phyloP scores from a whole-genome alignment of 1,140 invertebrate species.

The Drosophila persimilis region DNA sequence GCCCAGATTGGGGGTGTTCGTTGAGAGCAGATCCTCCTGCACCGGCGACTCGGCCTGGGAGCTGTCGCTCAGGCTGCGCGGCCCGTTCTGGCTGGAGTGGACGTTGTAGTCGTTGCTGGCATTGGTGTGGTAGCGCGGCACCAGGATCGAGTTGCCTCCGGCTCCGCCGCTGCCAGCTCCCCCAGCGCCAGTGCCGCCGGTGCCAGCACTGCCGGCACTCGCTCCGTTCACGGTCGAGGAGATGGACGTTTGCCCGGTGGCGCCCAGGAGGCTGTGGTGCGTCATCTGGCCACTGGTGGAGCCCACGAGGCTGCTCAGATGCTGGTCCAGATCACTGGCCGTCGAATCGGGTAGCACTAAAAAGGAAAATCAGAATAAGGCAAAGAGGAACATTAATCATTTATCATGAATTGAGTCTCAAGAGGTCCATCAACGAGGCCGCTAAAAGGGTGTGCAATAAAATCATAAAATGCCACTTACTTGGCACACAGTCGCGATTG shows the following conservation, averaged over 20 bases:
- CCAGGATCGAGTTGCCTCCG: conserved; percentile 75
- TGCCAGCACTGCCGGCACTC: conserved; percentile 47
- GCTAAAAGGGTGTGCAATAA: too few species aligned
- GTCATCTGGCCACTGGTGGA: conserved; percentile 84
- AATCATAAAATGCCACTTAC: conserved; percentile 54
- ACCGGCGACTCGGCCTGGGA: conserved; percentile 92
- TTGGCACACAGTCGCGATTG: conserved; percentile 82
- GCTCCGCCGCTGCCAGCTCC: conserved; percentile 48
- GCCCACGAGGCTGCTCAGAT: conserved; percentile 88
- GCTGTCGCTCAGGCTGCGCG: conserved; percentile 90
- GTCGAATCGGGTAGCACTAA: conserved; percentile 89
- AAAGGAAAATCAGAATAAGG: neutral
- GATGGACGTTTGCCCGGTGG: conserved; percentile 80
- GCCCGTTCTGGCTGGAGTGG: conserved; percentile 83
- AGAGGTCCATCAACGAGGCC: too few species aligned
- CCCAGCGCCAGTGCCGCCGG: conserved; percentile 51
- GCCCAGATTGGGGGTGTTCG: conserved; percentile 84
- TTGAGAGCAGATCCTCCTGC: conserved; percentile 88
- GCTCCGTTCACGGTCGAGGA: conserved; percentile 83
- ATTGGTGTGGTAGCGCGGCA: conserved; percentile 85
- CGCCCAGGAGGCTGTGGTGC: conserved; percentile 79
- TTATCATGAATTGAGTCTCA: neutral
- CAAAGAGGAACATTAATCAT: neutral
- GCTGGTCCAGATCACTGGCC: conserved; percentile 90
- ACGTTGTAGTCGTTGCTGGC: conserved; percentile 80